Evolutionary conservation across 1,140 invertebrate genomes (phyloP).

Genomic region (Sarcophaga peregrina): DNA sequence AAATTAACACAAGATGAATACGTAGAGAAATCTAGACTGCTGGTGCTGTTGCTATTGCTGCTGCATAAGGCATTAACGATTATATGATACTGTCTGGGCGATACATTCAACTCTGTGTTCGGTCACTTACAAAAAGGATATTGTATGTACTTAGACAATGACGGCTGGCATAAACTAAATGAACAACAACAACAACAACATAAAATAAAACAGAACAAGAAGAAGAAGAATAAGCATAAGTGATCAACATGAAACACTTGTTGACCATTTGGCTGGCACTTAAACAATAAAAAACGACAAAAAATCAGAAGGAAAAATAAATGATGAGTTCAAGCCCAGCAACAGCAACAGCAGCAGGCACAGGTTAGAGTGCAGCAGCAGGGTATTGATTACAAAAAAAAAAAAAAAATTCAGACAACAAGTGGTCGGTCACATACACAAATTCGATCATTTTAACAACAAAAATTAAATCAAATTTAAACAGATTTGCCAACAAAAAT

Average conservation of each 20-base stretch:
- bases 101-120: no score
- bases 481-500: slow-evolving; percentile 21
- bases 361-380: slow-evolving; percentile 20
- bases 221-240: background rate
- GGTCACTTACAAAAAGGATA: background rate
- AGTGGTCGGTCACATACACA: background rate
- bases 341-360: background rate
- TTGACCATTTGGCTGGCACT: slow-evolving; percentile 34
- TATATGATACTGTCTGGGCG: no score
- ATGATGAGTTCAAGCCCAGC: background rate
- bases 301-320: background rate
- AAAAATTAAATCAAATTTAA: background rate
- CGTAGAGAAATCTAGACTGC: no score
- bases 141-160: background rate
- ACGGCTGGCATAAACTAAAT: background rate
- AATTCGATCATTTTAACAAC: background rate
- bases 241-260: slow-evolving; percentile 31
- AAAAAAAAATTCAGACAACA: slow-evolving; percentile 30
- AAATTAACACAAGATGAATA: no score
- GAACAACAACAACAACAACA: background rate
- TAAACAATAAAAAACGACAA: no score
- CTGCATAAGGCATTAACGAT: no score
- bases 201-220: no score
- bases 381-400: slow-evolving; percentile 29
- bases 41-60: no score